These are phyloP conservation scores for Eilema depressum DNA, from an alignment of 2,888 invertebrate genomes.

Conservation along the genomic window DNA sequence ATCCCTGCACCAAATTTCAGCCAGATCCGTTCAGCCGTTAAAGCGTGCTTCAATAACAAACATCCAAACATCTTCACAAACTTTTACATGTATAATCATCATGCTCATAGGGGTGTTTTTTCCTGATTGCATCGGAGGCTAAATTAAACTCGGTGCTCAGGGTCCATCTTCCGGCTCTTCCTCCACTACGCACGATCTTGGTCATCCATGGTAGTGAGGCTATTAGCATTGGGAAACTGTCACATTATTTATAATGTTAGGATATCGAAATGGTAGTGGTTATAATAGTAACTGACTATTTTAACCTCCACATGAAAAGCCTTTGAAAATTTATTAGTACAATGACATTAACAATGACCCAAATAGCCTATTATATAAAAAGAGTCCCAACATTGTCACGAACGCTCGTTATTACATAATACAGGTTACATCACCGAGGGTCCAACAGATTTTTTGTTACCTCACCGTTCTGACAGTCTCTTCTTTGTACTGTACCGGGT, in stretches of 20 bases:
- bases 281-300: background rate
- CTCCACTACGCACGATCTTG: no score
- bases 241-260: no score
- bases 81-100: no score
- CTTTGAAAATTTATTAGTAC: background rate
- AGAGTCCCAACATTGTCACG: constrained; percentile 24
- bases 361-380: constrained; percentile 6
- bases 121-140: no score
- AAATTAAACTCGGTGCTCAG: no score
- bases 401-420: constrained; percentile 34
- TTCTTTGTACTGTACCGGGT: constrained; percentile 38
- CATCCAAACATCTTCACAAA: background rate
- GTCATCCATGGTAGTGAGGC: no score
- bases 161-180: no score
- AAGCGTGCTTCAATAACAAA: background rate
- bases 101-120: no score
- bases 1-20: no score
- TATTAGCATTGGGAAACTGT: no score
- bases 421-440: constrained; percentile 26
- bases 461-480: constrained; percentile 28
- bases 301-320: background rate
- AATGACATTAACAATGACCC: background rate
- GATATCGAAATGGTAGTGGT: background rate
- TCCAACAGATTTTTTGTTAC: constrained; percentile 42
- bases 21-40: no score